Percentiles rank a stretch among this genome's conserved stretches.
These are phyloP conservation scores for Pocillopora verrucosa DNA, from an alignment of 64 coral and sea anemone genomes.

Conservation along the genomic window DNA sequence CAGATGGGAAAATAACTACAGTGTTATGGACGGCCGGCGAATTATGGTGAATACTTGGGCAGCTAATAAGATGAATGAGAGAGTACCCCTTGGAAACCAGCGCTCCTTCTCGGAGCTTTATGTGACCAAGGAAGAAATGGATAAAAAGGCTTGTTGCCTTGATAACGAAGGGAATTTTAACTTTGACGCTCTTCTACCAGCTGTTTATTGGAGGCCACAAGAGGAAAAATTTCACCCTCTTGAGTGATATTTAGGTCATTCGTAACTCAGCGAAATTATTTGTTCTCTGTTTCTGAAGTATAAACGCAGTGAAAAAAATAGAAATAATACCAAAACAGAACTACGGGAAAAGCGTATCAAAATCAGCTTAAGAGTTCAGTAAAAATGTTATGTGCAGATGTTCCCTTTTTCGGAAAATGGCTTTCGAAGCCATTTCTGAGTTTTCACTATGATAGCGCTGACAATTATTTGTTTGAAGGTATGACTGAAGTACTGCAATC, in stretches of 20 bases:
- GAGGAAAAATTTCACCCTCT: neutral
- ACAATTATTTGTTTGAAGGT: too few species aligned
- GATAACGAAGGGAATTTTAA: slow-evolving; percentile 42
- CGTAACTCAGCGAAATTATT: neutral
- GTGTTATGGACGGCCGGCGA: neutral
- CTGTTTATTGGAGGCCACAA: slow-evolving; percentile 25
- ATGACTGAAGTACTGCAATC: too few species aligned
- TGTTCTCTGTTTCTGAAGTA: neutral
- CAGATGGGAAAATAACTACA: neutral
- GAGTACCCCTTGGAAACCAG: slow-evolving; percentile 9
- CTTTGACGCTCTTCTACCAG: slow-evolving; percentile 33
- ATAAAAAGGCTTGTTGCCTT: slow-evolving; percentile 47
- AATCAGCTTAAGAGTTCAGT: too few species aligned
- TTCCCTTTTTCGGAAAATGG: too few species aligned
- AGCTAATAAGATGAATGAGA: slow-evolving; percentile 7
- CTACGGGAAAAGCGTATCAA: too few species aligned
- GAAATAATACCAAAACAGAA: too few species aligned
- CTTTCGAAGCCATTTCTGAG: too few species aligned
- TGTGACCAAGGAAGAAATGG: slow-evolving; percentile 46
- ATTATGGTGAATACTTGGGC: neutral
- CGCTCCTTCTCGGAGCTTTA: slow-evolving; percentile 47
- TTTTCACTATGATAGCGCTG: too few species aligned
- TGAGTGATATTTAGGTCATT: neutral
- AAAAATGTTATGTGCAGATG: too few species aligned
- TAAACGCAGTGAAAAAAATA: neutral